Evolutionary conservation across 2,888 invertebrate genomes (phyloP).

Genomic region (Electrophaes corylata): DNA sequence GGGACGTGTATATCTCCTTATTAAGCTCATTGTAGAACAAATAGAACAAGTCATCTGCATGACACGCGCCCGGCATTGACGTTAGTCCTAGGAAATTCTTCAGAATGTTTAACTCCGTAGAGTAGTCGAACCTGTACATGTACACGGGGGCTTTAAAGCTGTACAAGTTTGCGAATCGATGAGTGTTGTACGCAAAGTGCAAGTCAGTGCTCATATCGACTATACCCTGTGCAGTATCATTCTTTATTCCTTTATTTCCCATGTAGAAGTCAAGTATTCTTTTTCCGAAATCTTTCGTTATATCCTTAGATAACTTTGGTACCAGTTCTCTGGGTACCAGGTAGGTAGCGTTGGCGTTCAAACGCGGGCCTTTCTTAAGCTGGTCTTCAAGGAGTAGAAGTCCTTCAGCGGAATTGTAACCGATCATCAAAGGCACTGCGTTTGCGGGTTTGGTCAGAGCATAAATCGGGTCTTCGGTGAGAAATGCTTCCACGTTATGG

Average conservation of each 20-base stretch:
- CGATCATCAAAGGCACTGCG: slow-evolving; percentile 59
- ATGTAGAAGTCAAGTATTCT: slow-evolving; percentile 59
- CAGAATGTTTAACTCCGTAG: slow-evolving; percentile 61
- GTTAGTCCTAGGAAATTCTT: slow-evolving; percentile 46
- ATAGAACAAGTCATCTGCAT: slow-evolving; percentile 80
- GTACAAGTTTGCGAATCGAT: slow-evolving; percentile 58
- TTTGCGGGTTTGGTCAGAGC: slow-evolving; percentile 50
- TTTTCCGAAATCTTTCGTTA: slow-evolving; percentile 52
- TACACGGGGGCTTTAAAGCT: slow-evolving; percentile 48
- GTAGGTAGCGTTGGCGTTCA: slow-evolving; percentile 52
- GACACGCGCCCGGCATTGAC: slow-evolving; percentile 64
- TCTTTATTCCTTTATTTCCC: slow-evolving; percentile 46
- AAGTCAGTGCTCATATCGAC: slow-evolving; percentile 54
- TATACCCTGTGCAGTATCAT: slow-evolving; percentile 46
- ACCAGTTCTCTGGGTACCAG: slow-evolving; percentile 59
- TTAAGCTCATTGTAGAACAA: slow-evolving; percentile 65
- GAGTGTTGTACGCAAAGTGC: slow-evolving; percentile 54
- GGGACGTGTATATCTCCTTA: slow-evolving; percentile 50
- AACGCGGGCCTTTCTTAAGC: slow-evolving; percentile 46
- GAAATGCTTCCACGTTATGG: slow-evolving; percentile 52
- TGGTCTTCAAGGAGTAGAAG: slow-evolving; percentile 47
- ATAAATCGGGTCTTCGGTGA: slow-evolving; percentile 54
- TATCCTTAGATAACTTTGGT: slow-evolving; percentile 43
- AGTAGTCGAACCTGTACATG: slow-evolving; percentile 62
- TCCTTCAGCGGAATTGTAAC: slow-evolving; percentile 65